phyloP scores from a whole-genome alignment of 1,140 invertebrate species.

The Temnothorax longispinosus region DNA sequence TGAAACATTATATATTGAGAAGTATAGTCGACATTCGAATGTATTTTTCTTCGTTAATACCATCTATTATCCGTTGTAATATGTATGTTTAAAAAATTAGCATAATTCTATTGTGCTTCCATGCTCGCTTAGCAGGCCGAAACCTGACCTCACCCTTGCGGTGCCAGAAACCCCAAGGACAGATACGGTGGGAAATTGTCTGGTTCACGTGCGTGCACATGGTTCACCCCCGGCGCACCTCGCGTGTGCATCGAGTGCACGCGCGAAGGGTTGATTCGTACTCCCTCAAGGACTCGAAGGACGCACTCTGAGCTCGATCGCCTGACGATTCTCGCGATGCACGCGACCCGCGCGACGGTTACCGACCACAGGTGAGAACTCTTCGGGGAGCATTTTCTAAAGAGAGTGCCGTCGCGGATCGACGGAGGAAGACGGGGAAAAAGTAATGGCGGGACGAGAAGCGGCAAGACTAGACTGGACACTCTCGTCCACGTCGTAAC shows the following conservation, averaged over 20 bases:
- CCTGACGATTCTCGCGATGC: slow-evolving; percentile 66
- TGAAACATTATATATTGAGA: neutral
- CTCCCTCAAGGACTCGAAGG: slow-evolving; percentile 57
- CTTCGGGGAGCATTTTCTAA: slow-evolving; percentile 29
- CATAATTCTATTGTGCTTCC: slow-evolving; percentile 10
- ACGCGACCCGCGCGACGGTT: slow-evolving; percentile 68
- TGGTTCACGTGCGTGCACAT: slow-evolving; percentile 69
- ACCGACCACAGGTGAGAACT: slow-evolving; percentile 29
- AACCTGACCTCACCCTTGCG: slow-evolving; percentile 70
- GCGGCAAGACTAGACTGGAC: slow-evolving; percentile 51
- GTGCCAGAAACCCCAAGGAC: slow-evolving; percentile 6
- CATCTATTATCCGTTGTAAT: neutral
- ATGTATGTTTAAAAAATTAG: slow-evolving; percentile 19
- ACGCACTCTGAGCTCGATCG: slow-evolving; percentile 35
- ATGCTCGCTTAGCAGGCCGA: slow-evolving; percentile 35
- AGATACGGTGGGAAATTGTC: slow-evolving; percentile 70
- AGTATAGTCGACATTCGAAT: neutral
- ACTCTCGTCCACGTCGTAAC: slow-evolving; percentile 70
- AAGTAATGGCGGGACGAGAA: slow-evolving; percentile 22
- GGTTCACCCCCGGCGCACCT: slow-evolving; percentile 65
- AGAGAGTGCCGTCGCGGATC: neutral
- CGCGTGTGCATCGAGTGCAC: slow-evolving; percentile 65
- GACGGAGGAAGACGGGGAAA: neutral
- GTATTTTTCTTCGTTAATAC: neutral
- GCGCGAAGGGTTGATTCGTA: slow-evolving; percentile 15